Evolutionary conservation across 2,797 vertebrate species (phyloP).

Genomic region (Tragopan temminckii): DNA sequence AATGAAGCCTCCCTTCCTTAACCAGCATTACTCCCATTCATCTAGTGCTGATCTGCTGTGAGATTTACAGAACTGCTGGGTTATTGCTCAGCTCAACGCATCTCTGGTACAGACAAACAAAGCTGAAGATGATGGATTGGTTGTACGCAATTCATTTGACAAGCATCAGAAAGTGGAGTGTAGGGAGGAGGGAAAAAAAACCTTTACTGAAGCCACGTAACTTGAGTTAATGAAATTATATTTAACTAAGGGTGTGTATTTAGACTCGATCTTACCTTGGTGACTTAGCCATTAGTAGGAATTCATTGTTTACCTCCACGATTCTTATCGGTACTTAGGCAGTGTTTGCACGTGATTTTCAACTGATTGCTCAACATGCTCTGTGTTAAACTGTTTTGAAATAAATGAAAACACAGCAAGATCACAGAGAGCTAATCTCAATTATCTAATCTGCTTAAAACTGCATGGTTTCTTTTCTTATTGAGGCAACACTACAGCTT

Average conservation of each 20-base stretch:
- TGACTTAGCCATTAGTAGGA: slow-evolving; percentile 91
- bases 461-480: slow-evolving; percentile 68
- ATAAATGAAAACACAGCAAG: slow-evolving; percentile 81
- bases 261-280: slow-evolving; percentile 87
- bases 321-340: slow-evolving; percentile 88
- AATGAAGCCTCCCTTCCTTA: not conserved
- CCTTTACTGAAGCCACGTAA: slow-evolving; percentile 78
- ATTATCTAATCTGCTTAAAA: slow-evolving; percentile 80
- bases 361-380: slow-evolving; percentile 84
- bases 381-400: slow-evolving; percentile 80
- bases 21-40: not conserved
- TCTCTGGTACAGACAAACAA: slow-evolving; percentile 56
- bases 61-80: not conserved
- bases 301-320: slow-evolving; percentile 87
- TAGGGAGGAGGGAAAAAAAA: not conserved
- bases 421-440: slow-evolving; percentile 78
- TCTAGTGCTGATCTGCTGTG: not conserved
- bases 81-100: slow-evolving; percentile 39
- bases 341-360: slow-evolving; percentile 88
- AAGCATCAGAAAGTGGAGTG: slow-evolving; percentile 70
- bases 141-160: slow-evolving; percentile 76
- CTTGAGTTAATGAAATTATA: slow-evolving; percentile 86
- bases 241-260: slow-evolving; percentile 88
- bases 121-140: slow-evolving; percentile 80
- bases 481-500: slow-evolving; percentile 49